Conservation (phyloP, 2,888 invertebrate species). For the Orthosia incerta region DNA sequence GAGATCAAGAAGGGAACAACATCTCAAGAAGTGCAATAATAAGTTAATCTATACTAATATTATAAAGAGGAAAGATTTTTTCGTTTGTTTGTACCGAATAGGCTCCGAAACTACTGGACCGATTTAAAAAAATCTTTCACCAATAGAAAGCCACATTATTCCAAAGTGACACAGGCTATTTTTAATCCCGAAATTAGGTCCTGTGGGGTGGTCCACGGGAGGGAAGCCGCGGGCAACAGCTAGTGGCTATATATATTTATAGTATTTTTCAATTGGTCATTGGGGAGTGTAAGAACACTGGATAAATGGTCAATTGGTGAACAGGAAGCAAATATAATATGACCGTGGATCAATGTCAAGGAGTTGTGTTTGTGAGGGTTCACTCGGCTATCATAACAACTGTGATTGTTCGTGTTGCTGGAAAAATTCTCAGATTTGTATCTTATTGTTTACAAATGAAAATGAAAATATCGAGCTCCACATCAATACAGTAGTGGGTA, state of each 20-base stretch:
- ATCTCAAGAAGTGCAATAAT: slow-evolving; percentile 20
- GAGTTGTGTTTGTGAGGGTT: slow-evolving; percentile 2
- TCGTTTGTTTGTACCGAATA: too few relatives aligned
- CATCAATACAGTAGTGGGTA: neutral
- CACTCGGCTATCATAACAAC: neutral
- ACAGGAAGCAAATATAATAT: slow-evolving; percentile 20
- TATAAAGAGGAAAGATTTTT: too few relatives aligned
- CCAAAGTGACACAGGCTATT: too few relatives aligned
- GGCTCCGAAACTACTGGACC: too few relatives aligned
- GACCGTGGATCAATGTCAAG: slow-evolving; percentile 8
- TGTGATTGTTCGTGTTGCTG: slow-evolving; percentile 1
- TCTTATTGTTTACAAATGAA: neutral
- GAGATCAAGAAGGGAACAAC: slow-evolving; percentile 37
- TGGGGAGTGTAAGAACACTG: neutral
- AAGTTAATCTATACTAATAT: too few relatives aligned
- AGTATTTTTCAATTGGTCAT: slow-evolving; percentile 5
- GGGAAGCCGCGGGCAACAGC: neutral
- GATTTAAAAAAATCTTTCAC: too few relatives aligned
- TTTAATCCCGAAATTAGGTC: too few relatives aligned
- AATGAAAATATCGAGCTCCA: neutral
- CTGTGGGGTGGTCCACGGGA: too few relatives aligned
- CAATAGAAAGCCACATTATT: too few relatives aligned
- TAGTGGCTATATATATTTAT: slow-evolving; percentile 1
- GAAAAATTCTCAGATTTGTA: neutral
- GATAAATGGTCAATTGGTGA: slow-evolving; percentile 19